Evolutionary conservation across 2,888 invertebrate genomes (phyloP).

Genomic region (Coremacera marginata): DNA sequence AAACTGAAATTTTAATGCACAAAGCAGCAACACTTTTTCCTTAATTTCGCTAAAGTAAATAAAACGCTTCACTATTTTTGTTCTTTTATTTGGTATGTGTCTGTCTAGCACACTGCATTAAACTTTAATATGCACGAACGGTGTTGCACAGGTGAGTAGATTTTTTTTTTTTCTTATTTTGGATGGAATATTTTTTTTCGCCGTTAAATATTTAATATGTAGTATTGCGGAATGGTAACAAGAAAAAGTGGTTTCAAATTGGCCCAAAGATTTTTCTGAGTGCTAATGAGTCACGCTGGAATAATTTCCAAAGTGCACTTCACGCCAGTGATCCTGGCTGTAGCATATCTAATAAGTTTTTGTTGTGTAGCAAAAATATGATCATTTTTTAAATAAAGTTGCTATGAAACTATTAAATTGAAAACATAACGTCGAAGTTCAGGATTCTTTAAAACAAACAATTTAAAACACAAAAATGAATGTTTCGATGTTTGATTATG

Average conservation of each 20-base stretch:
- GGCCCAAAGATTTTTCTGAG: background rate
- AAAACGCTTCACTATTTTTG: background rate
- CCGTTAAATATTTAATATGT: background rate
- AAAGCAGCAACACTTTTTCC: conserved; percentile 20
- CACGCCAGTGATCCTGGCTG: background rate
- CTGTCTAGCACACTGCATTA: too few relatives aligned
- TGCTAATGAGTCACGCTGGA: conserved; percentile 26
- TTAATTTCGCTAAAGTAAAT: conserved; percentile 20
- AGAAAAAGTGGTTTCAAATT: background rate
- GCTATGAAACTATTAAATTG: too few relatives aligned
- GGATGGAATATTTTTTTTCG: background rate
- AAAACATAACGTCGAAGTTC: too few relatives aligned
- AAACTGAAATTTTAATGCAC: conserved; percentile 30
- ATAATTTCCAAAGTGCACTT: conserved; percentile 11
- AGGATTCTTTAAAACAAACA: too few relatives aligned
- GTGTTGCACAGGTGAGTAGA: background rate
- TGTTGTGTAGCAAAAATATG: too few relatives aligned
- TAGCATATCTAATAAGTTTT: too few relatives aligned
- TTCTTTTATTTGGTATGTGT: too few relatives aligned
- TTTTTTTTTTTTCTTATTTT: background rate
- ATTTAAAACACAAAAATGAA: too few relatives aligned
- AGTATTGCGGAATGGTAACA: background rate
- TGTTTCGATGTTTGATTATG: too few relatives aligned
- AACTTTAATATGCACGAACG: too few relatives aligned
- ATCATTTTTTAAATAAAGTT: too few relatives aligned